Percentiles rank a stretch among this genome's conserved stretches.
Conservation (phyloP, 2,113 vertebrate genomes). For the Vombatus ursinus region DNA sequence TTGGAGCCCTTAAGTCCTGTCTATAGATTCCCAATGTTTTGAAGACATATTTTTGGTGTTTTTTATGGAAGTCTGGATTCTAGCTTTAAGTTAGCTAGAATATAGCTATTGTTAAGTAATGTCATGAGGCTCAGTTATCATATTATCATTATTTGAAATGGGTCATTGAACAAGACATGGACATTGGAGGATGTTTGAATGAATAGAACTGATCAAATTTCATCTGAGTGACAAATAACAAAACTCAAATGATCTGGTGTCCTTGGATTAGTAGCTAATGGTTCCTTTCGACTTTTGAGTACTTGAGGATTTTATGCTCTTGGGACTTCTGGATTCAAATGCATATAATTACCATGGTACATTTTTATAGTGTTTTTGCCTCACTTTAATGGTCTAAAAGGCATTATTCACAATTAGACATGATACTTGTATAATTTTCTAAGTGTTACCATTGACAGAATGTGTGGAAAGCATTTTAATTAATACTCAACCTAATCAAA, state of each 20-base stretch:
- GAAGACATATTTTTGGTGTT: background rate
- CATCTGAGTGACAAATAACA: background rate
- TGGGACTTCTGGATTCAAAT: background rate
- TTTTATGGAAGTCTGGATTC: background rate
- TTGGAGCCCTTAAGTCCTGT: background rate
- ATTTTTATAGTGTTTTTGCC: conserved; percentile 62
- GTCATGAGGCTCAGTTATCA: background rate
- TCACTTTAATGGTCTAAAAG: conserved; percentile 66
- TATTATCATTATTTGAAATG: background rate
- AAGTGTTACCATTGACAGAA: conserved; percentile 64
- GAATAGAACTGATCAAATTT: background rate
- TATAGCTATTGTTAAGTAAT: background rate
- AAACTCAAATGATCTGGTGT: background rate
- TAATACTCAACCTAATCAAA: conserved; percentile 71
- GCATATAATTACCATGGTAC: conserved; percentile 70
- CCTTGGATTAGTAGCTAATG: conserved; percentile 32
- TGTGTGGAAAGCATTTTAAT: conserved; percentile 76
- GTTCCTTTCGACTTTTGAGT: conserved; percentile 14
- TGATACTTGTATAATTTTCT: conserved; percentile 57
- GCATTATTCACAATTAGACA: conserved; percentile 64
- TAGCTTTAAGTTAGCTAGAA: background rate
- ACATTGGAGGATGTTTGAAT: background rate
- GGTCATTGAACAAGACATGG: background rate
- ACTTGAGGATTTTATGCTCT: background rate
- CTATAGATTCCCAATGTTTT: background rate